These are phyloP conservation scores for Phalloptychus januarius DNA, from an alignment of 2,797 vertebrate genomes.

Conservation along the genomic window DNA sequence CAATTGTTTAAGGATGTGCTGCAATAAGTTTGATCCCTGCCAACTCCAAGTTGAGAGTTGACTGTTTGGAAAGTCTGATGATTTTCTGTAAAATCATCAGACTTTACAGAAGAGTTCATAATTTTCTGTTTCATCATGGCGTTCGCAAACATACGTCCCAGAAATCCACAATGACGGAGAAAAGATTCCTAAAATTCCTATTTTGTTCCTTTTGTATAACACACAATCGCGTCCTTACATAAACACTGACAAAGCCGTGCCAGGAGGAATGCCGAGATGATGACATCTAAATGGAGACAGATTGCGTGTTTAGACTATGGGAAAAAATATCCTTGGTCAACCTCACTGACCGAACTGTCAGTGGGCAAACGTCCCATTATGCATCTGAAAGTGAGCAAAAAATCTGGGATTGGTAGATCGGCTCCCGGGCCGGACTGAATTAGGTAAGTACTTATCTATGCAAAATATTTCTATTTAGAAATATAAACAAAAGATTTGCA, in stretches of 20 bases:
- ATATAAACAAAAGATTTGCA: neutral
- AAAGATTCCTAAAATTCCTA: conserved; percentile 3
- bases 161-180: conserved; percentile 9
- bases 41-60: conserved; percentile 1
- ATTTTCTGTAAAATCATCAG: too few species aligned
- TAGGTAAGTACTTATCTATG: neutral
- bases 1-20: conserved; percentile 3
- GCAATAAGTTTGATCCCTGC: neutral
- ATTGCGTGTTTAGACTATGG: conserved; percentile 61
- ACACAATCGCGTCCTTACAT: conserved; percentile 6
- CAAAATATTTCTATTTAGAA: neutral
- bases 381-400: conserved; percentile 36
- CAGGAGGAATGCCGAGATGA: conserved; percentile 67
- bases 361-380: conserved; percentile 60
- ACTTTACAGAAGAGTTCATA: neutral
- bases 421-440: neutral
- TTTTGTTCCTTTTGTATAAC: conserved; percentile 18
- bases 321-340: conserved; percentile 60
- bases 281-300: conserved; percentile 68
- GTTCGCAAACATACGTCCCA: conserved; percentile 14
- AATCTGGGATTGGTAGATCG: neutral
- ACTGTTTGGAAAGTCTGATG: too few species aligned
- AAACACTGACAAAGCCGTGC: conserved; percentile 32
- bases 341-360: conserved; percentile 60
- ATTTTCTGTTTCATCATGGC: neutral